Percentiles rank a stretch among this genome's conserved stretches.
Conservation (phyloP, 1,140 invertebrate genomes). For the Hyposmocoma kahamanoa region DNA sequence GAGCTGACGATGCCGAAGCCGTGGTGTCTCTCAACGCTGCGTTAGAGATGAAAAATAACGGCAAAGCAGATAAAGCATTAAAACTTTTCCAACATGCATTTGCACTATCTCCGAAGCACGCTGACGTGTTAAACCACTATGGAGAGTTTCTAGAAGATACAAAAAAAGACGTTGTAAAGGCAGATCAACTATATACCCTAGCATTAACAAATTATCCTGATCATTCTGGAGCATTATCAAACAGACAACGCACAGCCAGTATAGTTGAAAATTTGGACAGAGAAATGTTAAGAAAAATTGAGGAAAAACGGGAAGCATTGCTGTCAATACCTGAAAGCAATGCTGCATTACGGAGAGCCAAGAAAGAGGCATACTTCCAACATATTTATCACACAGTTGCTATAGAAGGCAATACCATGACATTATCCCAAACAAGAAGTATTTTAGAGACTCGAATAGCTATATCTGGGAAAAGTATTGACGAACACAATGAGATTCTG, state of each 20-base stretch:
- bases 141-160: conserved; percentile 95
- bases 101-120: conserved; percentile 91
- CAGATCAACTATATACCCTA: conserved; percentile 90
- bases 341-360: conserved; percentile 87
- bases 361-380: conserved; percentile 95
- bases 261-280: conserved; percentile 94
- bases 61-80: conserved; percentile 89
- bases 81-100: conserved; percentile 94
- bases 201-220: conserved; percentile 89
- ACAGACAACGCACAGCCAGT: conserved; percentile 87
- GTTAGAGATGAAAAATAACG: conserved; percentile 85
- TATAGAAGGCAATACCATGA: conserved; percentile 98
- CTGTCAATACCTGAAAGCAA: conserved; percentile 87
- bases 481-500: conserved; percentile 97
- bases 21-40: conserved; percentile 88
- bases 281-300: conserved; percentile 85
- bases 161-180: conserved; percentile 89
- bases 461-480: conserved; percentile 93
- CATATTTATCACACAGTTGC: conserved; percentile 98
- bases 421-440: conserved; percentile 92
- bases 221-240: conserved; percentile 86
- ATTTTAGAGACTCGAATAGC: conserved; percentile 95
- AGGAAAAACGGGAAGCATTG: conserved; percentile 88
- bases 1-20: conserved; percentile 80
- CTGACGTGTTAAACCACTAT: conserved; percentile 93